A percentile compares a stretch with the other conserved stretches of the same genome.
Conservation (phyloP, 64 coral and sea anemone genomes). For the Montipora cactus region DNA sequence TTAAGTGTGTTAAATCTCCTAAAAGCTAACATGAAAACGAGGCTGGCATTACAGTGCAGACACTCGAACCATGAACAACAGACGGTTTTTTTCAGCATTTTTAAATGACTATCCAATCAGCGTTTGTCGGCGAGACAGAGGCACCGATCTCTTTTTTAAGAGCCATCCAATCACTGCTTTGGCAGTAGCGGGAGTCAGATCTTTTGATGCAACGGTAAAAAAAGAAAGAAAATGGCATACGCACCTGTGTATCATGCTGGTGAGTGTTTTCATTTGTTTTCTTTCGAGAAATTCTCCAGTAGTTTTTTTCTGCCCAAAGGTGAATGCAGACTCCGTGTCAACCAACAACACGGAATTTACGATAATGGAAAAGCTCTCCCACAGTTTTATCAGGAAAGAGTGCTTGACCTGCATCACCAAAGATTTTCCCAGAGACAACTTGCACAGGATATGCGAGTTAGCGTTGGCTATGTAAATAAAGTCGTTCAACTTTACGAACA, state of each 20-base stretch:
- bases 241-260: background rate
- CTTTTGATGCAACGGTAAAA: background rate
- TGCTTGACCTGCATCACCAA: constrained; percentile 54
- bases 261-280: background rate
- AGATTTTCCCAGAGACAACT: constrained; percentile 7
- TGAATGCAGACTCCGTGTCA: constrained; percentile 44
- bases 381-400: constrained; percentile 26
- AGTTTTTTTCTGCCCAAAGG: constrained; percentile 20
- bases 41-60: background rate
- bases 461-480: constrained; percentile 20
- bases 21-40: too few species aligned
- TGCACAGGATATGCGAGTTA: background rate
- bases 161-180: background rate
- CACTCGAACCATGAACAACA: background rate
- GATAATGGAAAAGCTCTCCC: constrained; percentile 47
- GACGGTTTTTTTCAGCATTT: background rate
- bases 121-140: background rate
- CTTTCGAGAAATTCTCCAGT: background rate
- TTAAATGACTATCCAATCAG: background rate
- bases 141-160: background rate
- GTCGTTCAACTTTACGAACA: constrained; percentile 48
- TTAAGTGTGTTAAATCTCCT: too few species aligned
- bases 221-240: background rate
- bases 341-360: constrained; percentile 58
- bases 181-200: background rate